Conservation (phyloP, 2,888 invertebrate species). For the Andrena camellia region DNA sequence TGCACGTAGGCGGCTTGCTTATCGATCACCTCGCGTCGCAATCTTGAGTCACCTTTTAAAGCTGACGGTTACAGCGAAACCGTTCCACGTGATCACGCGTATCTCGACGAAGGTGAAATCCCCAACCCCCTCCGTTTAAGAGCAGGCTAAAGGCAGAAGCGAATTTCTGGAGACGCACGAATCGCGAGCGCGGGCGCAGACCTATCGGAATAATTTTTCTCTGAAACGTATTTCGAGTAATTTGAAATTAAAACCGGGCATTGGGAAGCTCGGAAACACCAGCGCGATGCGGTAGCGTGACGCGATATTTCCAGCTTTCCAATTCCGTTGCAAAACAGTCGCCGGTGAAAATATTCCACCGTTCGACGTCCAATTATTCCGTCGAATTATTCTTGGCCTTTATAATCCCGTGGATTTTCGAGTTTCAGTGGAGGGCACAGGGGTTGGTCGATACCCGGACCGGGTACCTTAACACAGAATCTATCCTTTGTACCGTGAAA, state of each 20-base stretch:
- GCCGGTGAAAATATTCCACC: conserved; percentile 9
- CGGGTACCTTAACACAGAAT: not conserved
- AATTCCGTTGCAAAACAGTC: conserved; percentile 9
- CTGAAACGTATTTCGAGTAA: conserved; percentile 10
- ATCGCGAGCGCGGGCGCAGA: not conserved
- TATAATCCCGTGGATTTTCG: not conserved
- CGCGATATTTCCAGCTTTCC: conserved; percentile 9
- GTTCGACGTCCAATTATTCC: not conserved
- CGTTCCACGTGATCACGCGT: not conserved
- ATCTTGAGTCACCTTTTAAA: conserved; percentile 51
- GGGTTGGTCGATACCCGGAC: not conserved
- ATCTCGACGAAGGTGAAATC: not conserved
- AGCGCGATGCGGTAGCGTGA: not conserved
- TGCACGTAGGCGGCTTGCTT: conserved; percentile 32
- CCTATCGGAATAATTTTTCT: not conserved
- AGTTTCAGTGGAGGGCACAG: not conserved
- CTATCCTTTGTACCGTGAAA: not conserved
- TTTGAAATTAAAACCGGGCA: conserved; percentile 27
- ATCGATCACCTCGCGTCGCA: conserved; percentile 59
- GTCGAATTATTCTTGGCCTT: not conserved
- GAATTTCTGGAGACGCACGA: not conserved
- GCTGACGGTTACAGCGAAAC: conserved; percentile 31
- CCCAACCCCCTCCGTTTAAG: not conserved
- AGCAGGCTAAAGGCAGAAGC: not conserved
- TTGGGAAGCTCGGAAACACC: not conserved